Percentiles rank a stretch among this genome's conserved stretches.
Conservation (phyloP, 2,113 vertebrate genomes). For the Serilophus lunatus region DNA sequence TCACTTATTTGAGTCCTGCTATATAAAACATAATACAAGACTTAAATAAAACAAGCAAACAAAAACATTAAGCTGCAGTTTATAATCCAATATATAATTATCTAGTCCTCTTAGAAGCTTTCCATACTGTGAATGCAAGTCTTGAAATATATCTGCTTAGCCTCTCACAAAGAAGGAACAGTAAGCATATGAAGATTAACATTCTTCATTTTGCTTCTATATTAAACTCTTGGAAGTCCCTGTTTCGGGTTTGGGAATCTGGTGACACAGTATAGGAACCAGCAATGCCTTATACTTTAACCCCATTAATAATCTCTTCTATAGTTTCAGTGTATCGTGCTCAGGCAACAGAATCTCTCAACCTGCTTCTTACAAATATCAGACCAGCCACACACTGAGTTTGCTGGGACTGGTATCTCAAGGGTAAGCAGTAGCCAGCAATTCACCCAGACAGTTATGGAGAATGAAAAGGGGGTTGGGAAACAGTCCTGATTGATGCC, state of each 20-base stretch:
- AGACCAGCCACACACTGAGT: background rate
- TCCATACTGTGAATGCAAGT: background rate
- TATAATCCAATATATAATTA: background rate
- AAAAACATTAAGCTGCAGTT: background rate
- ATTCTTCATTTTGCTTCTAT: background rate
- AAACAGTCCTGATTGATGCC: too few species aligned
- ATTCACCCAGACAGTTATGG: background rate
- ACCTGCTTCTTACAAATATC: background rate
- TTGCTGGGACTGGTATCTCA: background rate
- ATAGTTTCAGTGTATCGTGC: background rate
- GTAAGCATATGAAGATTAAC: background rate
- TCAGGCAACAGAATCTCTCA: background rate
- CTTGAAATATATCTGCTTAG: background rate
- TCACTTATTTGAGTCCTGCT: rapidly evolving
- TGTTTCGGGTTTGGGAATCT: background rate
- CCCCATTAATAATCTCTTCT: background rate
- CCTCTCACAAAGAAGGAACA: background rate
- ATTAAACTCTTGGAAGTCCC: background rate
- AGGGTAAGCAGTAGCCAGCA: background rate
- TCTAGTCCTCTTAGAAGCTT: background rate
- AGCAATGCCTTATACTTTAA: background rate
- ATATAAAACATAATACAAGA: background rate
- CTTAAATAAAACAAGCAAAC: background rate
- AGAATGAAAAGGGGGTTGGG: background rate
- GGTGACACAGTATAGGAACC: background rate